A percentile compares a stretch with the other conserved stretches of the same genome.
Conservation (phyloP, 2,113 vertebrate genomes). For the Lamprotornis superbus region DNA sequence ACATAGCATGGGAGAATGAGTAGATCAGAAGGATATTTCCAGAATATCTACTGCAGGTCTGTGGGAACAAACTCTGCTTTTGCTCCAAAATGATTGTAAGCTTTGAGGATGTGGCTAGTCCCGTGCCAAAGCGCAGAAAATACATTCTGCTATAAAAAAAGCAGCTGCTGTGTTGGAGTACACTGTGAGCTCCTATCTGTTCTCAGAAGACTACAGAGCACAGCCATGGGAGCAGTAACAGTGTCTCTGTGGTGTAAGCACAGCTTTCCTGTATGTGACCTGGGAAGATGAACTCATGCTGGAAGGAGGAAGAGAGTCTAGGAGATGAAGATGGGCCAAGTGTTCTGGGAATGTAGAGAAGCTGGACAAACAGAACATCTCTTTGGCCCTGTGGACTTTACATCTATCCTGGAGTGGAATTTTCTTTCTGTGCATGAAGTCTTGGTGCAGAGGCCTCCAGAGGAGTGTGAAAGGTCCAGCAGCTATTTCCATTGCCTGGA, state of each 20-base stretch:
- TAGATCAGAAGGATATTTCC: constrained; percentile 21
- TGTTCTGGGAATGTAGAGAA: not conserved
- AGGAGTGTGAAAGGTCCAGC: not conserved
- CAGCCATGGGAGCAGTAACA: not conserved
- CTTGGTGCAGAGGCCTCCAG: not conserved
- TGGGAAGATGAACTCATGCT: not conserved
- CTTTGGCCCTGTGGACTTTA: not conserved
- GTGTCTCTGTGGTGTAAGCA: not conserved
- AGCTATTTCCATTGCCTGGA: not conserved
- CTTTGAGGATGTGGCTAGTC: constrained; percentile 23
- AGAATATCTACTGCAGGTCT: constrained; percentile 16
- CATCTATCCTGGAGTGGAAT: not conserved
- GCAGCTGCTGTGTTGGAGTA: constrained; percentile 40
- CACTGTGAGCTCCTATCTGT: not conserved
- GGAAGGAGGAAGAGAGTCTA: not conserved
- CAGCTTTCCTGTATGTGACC: not conserved
- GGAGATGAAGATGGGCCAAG: not conserved
- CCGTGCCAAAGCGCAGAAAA: not conserved
- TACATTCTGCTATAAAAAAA: constrained; percentile 12
- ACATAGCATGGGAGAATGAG: not conserved
- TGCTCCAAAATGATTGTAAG: not conserved
- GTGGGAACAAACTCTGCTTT: constrained; percentile 42
- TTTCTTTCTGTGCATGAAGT: not conserved
- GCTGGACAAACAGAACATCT: not conserved
- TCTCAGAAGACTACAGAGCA: constrained; percentile 17